Evolutionary conservation across 2,797 vertebrate species (phyloP).

Genomic region (Bradypodion ventrale): DNA sequence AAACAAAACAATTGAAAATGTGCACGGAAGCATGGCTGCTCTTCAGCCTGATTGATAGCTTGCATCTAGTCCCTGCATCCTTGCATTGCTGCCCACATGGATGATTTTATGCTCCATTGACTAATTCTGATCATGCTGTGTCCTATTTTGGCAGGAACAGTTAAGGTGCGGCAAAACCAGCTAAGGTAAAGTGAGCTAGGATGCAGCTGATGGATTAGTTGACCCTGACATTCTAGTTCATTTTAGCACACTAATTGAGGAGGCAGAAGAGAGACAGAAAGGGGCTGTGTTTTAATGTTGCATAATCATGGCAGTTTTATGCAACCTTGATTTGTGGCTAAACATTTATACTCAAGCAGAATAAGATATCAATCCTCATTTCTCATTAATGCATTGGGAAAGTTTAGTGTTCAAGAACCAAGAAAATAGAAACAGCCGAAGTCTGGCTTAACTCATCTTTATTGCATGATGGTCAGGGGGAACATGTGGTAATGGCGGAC

Average conservation of each 20-base stretch:
- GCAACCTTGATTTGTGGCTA: not conserved
- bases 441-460: too few species aligned
- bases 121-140: conserved; percentile 6
- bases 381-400: not conserved
- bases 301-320: not conserved
- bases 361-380: not conserved
- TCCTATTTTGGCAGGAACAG: conserved; percentile 13
- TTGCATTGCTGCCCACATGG: not conserved
- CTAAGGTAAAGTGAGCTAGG: conserved; percentile 2
- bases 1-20: conserved; percentile 9
- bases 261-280: not conserved
- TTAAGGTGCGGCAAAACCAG: conserved; percentile 3
- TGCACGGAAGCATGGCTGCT: conserved; percentile 3
- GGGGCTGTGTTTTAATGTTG: not conserved
- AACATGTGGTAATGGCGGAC: too few species aligned
- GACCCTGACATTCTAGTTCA: not conserved
- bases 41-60: not conserved
- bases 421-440: too few species aligned
- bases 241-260: conserved; percentile 2
- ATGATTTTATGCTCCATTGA: conserved; percentile 16
- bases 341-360: not conserved
- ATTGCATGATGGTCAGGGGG: too few species aligned
- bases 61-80: not conserved
- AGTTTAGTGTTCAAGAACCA: too few species aligned
- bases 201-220: not conserved